Base-by-base conservation (phyloP, 2,888 invertebrate species). In the Cataglyphis cursor region DNA sequence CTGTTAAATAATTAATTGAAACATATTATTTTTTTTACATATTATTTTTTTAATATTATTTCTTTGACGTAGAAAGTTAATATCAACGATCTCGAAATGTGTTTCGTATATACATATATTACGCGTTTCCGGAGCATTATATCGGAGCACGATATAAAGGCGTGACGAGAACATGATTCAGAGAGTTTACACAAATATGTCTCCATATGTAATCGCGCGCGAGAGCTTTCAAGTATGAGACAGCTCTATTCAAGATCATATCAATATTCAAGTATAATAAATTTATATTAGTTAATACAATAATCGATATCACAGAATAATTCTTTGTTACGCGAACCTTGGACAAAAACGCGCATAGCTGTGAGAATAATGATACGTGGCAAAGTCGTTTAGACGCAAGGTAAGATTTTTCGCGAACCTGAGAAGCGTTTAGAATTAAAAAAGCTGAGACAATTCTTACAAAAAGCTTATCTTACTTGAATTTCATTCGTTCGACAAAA, bases 201-300 rank as follows among this genome's bases (percentile, higher is more conserved):
- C 38, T n/a, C 5, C 21, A 31, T n/a, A 28, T 24, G 44, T 57
- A 15, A 35, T 82, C 9, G 31, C 18, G 21, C 15, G 15, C 21
- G 44, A 18, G 18, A n/a, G n/a, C n/a, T n/a, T n/a, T n/a, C 59
- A 80, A 82, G 61, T 81, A 81, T 10, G 38, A 5, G 38, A 5
- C 72, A 18, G 12, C 12, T 73, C 48, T n/a, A 80, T 72, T 59
- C 72, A 35, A 18, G n/a, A 73, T 28, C 24, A 3, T 2, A 3
- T 2, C 28, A 24, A 12, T n/a, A 21, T 12, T 28, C 9, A 10
- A 31, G 28, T 38, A 41, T 12, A 54, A 54, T 51, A 54, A 38
- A n/a, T 31, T 66, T n/a, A 73, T 66, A 82, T 24, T 62, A 57
- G 62, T 73, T 74, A 57, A 84, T 75, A 86, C 54, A 21, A 24